A percentile compares a stretch with the other conserved stretches of the same genome.
phyloP scores from a whole-genome alignment of 2,113 vertebrate species.

The Pongo pygmaeus region DNA sequence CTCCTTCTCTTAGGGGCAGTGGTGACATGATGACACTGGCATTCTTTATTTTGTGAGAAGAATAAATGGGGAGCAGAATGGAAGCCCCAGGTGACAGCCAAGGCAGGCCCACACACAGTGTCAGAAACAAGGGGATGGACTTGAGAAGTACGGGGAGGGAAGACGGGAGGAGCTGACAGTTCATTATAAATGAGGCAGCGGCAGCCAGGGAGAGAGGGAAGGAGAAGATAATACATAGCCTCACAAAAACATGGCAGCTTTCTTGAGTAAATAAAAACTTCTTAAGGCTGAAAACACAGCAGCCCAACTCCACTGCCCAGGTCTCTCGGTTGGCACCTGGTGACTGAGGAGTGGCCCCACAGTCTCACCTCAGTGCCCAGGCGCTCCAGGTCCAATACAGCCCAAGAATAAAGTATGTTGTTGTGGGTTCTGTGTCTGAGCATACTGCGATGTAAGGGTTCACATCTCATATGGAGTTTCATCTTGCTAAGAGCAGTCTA shows the following conservation, averaged over 20 bases:
- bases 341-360: background rate
- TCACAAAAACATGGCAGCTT: background rate
- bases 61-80: background rate
- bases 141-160: accelerated
- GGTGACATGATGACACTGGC: background rate
- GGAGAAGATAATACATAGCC: background rate
- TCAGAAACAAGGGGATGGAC: background rate
- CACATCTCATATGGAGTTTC: background rate
- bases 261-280: background rate
- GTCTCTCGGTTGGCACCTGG: accelerated
- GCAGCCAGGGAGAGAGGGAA: too few relatives aligned
- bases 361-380: background rate
- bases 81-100: background rate
- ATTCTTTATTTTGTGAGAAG: background rate
- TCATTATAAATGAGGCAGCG: background rate
- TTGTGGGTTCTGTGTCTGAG: background rate
- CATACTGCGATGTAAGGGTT: accelerated
- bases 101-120: background rate
- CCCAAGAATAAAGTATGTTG: background rate
- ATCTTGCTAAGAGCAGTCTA: background rate
- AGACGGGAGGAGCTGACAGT: accelerated
- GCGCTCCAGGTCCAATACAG: background rate
- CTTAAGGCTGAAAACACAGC: background rate
- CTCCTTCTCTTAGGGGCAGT: background rate
- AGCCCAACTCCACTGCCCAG: background rate